Conservation (phyloP, 23 tunicate species). For the Aplidium turbinatum region DNA sequence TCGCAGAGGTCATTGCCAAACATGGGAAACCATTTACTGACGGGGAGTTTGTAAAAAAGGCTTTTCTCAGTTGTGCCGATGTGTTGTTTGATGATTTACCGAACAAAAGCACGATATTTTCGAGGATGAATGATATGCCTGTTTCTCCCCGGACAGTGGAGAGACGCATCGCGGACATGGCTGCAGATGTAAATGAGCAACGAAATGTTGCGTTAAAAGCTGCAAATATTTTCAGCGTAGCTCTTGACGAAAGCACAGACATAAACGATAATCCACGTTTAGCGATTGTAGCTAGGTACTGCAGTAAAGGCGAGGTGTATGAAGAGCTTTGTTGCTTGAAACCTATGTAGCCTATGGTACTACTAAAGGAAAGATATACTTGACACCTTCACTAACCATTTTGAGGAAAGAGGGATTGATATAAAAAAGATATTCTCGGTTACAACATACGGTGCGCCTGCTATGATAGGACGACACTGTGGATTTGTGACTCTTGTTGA, state of each 20-base stretch:
- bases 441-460: constrained; percentile 47
- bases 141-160: constrained; percentile 29
- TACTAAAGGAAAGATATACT: constrained; percentile 51
- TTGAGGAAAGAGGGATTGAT: constrained; percentile 42
- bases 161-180: constrained; percentile 17
- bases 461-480: constrained; percentile 57
- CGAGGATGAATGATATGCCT: constrained; percentile 43
- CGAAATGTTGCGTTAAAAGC: constrained; percentile 24
- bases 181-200: constrained; percentile 28
- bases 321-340: constrained; percentile 49
- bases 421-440: constrained; percentile 44
- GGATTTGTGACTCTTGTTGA: constrained; percentile 54
- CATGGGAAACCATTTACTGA: constrained; percentile 44
- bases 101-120: constrained; percentile 29
- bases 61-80: constrained; percentile 36
- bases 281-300: constrained; percentile 44
- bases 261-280: constrained; percentile 50
- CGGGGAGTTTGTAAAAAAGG: constrained; percentile 41
- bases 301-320: constrained; percentile 34
- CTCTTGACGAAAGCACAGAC: constrained; percentile 43
- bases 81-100: constrained; percentile 47
- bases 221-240: constrained; percentile 40
- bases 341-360: constrained; percentile 30
- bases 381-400: constrained; percentile 26
- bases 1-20: constrained; percentile 36